Percentiles rank a stretch among this genome's conserved stretches.
phyloP scores from a whole-genome alignment of 2,797 vertebrate genomes.

The Coccyzus lansbergi region DNA sequence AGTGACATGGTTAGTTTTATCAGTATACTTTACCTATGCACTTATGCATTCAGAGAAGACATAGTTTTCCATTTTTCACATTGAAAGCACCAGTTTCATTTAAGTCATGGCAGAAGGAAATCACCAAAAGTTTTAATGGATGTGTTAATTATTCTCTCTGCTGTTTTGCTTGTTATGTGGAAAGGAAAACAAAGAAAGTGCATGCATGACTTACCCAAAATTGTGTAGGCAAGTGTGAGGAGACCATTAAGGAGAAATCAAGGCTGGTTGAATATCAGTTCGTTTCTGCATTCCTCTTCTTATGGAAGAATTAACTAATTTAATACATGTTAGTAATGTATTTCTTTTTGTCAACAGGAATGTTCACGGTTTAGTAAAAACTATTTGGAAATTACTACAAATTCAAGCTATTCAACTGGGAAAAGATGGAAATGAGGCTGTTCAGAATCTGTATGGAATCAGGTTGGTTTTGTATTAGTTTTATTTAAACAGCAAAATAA shows the following conservation, averaged over 20 bases:
- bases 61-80: background rate
- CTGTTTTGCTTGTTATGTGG: background rate
- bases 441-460: conserved; percentile 77
- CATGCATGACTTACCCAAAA: background rate
- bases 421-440: conserved; percentile 59
- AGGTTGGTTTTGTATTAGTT: conserved; percentile 68
- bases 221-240: background rate
- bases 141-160: background rate
- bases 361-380: conserved; percentile 89
- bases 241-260: background rate
- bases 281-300: background rate
- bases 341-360: conserved; percentile 78
- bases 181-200: background rate
- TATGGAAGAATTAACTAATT: background rate
- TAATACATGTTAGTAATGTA: background rate
- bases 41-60: background rate
- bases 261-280: background rate
- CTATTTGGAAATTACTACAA: conserved; percentile 86
- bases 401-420: conserved; percentile 82
- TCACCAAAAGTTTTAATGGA: background rate
- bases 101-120: background rate
- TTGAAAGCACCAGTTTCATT: background rate
- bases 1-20: background rate
- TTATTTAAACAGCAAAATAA: background rate
- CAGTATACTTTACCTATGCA: background rate